These are phyloP conservation scores for Pontoporia blainvillei DNA, from an alignment of 2,113 vertebrate species.

Conservation along the genomic window DNA sequence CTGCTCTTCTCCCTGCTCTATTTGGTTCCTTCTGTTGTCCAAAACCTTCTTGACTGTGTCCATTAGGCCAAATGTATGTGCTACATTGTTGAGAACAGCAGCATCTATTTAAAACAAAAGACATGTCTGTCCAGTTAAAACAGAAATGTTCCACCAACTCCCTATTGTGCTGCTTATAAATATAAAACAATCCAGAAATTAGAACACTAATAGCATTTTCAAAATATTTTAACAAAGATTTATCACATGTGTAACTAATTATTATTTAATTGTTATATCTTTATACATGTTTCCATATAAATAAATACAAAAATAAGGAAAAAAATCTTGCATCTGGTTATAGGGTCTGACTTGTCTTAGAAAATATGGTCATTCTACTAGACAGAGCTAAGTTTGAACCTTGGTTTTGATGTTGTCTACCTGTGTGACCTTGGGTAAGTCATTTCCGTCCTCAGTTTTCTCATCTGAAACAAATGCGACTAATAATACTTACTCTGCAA, in stretches of 20 bases:
- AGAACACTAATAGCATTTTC: background rate
- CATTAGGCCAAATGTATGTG: conserved; percentile 95
- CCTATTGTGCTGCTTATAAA: background rate
- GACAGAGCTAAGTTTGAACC: background rate
- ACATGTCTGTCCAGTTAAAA: background rate
- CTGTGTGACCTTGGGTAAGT: background rate
- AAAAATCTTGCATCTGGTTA: background rate
- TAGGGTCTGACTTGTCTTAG: background rate
- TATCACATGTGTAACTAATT: background rate
- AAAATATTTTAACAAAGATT: background rate
- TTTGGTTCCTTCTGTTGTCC: conserved; percentile 89
- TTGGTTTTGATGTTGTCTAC: background rate
- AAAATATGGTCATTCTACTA: background rate
- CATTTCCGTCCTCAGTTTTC: background rate
- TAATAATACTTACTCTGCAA: background rate
- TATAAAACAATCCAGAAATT: background rate
- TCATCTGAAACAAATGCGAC: background rate
- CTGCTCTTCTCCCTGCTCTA: conserved; percentile 91
- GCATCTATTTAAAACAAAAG: conserved; percentile 91
- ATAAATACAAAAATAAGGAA: background rate
- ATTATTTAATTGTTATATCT: background rate
- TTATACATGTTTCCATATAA: background rate
- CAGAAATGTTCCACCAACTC: background rate
- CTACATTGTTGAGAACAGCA: conserved; percentile 94
- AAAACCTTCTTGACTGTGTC: conserved; percentile 94